A percentile compares a stretch with the other conserved stretches of the same genome.
phyloP scores from a whole-genome alignment of 2,113 vertebrate genomes.

The Isurus oxyrinchus region DNA sequence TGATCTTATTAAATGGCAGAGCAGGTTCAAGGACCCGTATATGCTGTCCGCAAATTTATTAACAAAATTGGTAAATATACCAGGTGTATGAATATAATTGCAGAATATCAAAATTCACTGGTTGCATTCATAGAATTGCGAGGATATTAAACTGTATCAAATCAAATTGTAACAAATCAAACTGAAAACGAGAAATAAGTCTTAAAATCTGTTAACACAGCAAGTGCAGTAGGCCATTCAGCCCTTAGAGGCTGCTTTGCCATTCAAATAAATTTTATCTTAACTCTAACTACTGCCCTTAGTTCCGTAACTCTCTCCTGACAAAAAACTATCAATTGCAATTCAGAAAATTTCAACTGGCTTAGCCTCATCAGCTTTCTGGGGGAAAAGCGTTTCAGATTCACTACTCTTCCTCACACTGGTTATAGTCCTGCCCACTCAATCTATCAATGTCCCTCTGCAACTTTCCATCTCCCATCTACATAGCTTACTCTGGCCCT shows the following conservation, averaged over 20 bases:
- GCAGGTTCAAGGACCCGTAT: too few relatives aligned
- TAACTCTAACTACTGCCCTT: background rate
- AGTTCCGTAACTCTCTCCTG: background rate
- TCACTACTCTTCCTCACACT: background rate
- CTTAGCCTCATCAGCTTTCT: background rate
- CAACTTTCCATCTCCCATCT: background rate
- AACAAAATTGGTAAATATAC: constrained; percentile 46
- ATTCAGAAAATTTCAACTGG: background rate
- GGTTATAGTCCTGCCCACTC: background rate
- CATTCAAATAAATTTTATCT: background rate
- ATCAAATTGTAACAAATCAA: background rate
- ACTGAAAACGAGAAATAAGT: background rate
- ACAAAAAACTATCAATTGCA: background rate
- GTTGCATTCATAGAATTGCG: background rate
- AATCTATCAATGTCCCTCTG: background rate
- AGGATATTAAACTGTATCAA: background rate
- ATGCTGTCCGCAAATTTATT: background rate
- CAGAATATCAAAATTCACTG: background rate
- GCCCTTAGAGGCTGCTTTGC: background rate
- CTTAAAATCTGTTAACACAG: background rate
- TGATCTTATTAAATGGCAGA: too few relatives aligned
- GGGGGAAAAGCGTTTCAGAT: background rate
- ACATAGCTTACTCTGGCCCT: too few relatives aligned
- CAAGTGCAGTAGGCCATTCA: background rate
- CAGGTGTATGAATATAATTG: constrained; percentile 32